Base-by-base conservation (phyloP, 2,797 vertebrate species). In the Lagocephalus sceleratus region DNA sequence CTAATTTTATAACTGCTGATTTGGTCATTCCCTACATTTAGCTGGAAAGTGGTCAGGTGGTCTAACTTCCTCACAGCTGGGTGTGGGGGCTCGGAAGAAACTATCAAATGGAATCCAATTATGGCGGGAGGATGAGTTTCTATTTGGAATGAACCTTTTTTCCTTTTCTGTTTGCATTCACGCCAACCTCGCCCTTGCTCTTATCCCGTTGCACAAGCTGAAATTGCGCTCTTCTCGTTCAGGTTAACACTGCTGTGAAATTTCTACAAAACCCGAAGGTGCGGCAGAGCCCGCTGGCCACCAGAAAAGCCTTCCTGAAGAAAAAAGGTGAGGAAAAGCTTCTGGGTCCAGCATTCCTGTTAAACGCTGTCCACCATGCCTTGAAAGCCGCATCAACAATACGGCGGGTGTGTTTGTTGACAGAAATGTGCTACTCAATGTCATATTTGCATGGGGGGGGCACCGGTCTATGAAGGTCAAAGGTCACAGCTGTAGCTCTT, bases 211-310 rank as follows among this genome's bases (percentile, higher is more conserved):
- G 25, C 25, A 20, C 74, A 54, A 21, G 73, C 71, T 81, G 78
- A 71, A 81, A 68, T 76, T 19, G 43, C 47, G 43, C 76, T 60
- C 68, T 2, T 82, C 43, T 79, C 9, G 1, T 29, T 25, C 50
- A 99, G 96, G 93, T 99, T 75, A 87, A 90, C 73, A 99, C 97
- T 19, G 96, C 96, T 49, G 91, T 98, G 67, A 96, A 97, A 84
- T 99, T 99, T 87, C 89, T 99, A 42, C 95, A 98, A 85, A 98
- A 99, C 84, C 91, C 92, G 6, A 93, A 94, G 68, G 97, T 99
- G 54, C 93, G 91, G 38, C 94, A 98, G 83, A 99, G 96, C 76
- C 93, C 95, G 0, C 61, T 96, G 57, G 87, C 88, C 55, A 93
- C 91, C 78, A 92, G 94, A 86, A 98, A 92, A 90, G 89, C 91